Percentiles rank a stretch among this genome's conserved stretches.
Conservation (phyloP, 2,888 invertebrate genomes). For the Tipula confusa region DNA sequence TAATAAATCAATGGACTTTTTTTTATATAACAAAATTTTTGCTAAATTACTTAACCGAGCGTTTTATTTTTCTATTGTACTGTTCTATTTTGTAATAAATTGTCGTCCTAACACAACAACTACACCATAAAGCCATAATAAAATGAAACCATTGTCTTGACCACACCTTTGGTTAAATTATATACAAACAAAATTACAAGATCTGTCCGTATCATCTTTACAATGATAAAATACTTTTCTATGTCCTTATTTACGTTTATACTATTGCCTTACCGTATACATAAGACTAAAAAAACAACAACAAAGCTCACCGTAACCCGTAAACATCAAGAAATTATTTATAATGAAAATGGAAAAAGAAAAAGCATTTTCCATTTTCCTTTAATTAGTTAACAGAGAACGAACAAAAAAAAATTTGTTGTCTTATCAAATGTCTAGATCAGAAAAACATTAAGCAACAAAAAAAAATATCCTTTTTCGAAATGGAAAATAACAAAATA, state of each 20-base stretch:
- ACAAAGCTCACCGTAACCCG: background rate
- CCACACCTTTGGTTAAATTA: conserved; percentile 12
- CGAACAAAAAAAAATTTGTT: background rate
- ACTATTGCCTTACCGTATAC: background rate
- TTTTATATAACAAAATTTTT: background rate
- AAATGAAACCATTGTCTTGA: background rate
- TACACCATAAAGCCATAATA: background rate
- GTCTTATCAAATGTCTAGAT: conserved; percentile 21
- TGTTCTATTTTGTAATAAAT: background rate
- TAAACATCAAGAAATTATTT: background rate
- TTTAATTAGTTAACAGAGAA: conserved; percentile 12
- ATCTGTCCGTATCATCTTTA: background rate
- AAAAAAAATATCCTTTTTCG: background rate
- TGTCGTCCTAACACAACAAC: background rate
- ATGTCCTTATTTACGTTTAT: background rate
- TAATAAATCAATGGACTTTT: background rate
- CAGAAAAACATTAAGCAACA: conserved; percentile 3
- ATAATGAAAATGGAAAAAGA: background rate
- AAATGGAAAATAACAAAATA: background rate
- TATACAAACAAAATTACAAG: background rate
- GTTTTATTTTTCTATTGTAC: background rate
- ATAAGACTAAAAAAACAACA: background rate
- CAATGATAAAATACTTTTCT: background rate
- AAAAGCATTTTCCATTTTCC: background rate
- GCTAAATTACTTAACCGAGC: background rate